Evolutionary conservation across 2,113 vertebrate species (phyloP).

Genomic region (Crocuta crocuta): DNA sequence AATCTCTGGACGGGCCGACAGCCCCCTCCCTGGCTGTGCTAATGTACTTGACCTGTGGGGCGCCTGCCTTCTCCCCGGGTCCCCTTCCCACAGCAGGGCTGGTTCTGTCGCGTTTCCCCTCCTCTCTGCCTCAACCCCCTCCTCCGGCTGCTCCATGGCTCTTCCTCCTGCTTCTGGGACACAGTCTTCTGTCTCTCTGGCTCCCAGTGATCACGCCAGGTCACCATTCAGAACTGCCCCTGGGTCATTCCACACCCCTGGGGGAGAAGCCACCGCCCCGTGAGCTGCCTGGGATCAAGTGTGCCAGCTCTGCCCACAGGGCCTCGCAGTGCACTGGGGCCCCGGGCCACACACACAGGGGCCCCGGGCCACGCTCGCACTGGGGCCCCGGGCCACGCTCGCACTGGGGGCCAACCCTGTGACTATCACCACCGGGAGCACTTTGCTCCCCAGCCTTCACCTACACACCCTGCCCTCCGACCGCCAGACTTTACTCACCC

Average conservation of each 20-base stretch:
- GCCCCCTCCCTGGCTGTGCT: rapidly evolving
- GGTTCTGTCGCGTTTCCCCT: rapidly evolving
- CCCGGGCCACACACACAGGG: too few species aligned
- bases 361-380: too few species aligned
- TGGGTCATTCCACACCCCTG: neutral
- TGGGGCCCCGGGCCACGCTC: too few species aligned
- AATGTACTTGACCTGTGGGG: neutral
- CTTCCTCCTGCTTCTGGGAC: neutral
- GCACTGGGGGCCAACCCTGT: neutral
- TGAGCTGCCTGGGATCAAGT: neutral
- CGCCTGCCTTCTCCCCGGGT: neutral
- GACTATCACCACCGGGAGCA: rapidly evolving
- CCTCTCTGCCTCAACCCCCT: rapidly evolving
- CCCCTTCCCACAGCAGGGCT: rapidly evolving
- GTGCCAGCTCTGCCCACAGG: neutral
- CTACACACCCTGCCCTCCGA: rapidly evolving
- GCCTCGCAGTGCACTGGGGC: neutral
- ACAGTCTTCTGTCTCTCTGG: neutral
- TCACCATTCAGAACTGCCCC: neutral
- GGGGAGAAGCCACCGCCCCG: neutral
- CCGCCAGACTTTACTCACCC: neutral
- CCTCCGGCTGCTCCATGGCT: rapidly evolving
- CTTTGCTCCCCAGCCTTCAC: neutral
- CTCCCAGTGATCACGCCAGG: neutral
- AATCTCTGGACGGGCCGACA: rapidly evolving